Evolutionary conservation across 2,113 vertebrate genomes (phyloP).

Genomic region (Miniopterus natalensis): DNA sequence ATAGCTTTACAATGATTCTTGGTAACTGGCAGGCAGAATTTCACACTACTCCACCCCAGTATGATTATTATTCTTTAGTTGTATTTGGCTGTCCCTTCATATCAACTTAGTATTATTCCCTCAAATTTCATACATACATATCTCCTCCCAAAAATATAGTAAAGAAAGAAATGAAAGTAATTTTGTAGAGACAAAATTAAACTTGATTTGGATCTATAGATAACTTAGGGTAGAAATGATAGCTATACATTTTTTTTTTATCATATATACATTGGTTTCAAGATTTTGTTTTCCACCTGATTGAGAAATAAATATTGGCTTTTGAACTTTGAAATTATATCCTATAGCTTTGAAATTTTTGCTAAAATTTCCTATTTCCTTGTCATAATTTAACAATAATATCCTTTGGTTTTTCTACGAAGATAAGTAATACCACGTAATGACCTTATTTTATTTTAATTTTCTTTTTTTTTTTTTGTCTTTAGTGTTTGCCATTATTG

Average conservation of each 20-base stretch:
- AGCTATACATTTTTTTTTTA: not conserved
- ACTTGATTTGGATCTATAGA: not conserved
- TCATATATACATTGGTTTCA: conserved; percentile 3
- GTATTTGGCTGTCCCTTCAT: not conserved
- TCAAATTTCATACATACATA: not conserved
- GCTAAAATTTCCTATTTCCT: not conserved
- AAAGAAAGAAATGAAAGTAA: not conserved
- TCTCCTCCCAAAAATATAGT: not conserved
- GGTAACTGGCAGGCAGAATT: not conserved
- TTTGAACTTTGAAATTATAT: not conserved
- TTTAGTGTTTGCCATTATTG: not conserved
- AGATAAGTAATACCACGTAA: not conserved
- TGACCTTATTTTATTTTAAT: not conserved
- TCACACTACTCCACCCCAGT: not conserved
- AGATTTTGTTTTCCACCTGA: not conserved
- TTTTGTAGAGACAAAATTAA: not conserved
- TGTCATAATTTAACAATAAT: not conserved
- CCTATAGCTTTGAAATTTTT: not conserved
- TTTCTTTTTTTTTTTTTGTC: not conserved
- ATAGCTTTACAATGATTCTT: not conserved
- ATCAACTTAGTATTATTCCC: not conserved
- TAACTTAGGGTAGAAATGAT: not conserved
- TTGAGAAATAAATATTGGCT: not conserved
- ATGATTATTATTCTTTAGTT: not conserved
- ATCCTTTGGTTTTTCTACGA: not conserved